Conservation (phyloP, 2,888 invertebrate genomes). For the Myopa testacea region DNA sequence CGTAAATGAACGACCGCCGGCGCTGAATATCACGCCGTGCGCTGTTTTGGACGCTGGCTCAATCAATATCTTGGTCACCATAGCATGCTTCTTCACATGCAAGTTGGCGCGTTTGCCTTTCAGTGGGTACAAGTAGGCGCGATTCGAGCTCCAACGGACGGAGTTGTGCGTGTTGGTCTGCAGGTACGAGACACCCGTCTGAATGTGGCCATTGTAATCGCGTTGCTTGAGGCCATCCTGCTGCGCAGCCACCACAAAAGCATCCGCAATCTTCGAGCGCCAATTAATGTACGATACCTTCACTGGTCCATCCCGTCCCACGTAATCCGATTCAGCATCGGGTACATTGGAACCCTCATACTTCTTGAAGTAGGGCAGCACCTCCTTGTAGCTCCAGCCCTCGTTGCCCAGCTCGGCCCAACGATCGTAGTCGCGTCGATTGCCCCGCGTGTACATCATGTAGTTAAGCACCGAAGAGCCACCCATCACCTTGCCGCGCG, state of each 20-base stretch:
- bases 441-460: conserved; percentile 83
- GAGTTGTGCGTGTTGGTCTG: conserved; percentile 74
- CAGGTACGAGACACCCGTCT: conserved; percentile 73
- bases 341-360: conserved; percentile 77
- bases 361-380: conserved; percentile 82
- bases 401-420: conserved; percentile 80
- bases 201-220: conserved; percentile 76
- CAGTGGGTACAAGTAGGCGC: conserved; percentile 73
- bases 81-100: conserved; percentile 70
- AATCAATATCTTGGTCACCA: conserved; percentile 72
- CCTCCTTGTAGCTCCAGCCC: conserved; percentile 80
- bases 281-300: conserved; percentile 71
- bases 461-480: conserved; percentile 84
- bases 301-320: conserved; percentile 71
- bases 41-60: conserved; percentile 69
- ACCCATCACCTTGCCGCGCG: conserved; percentile 84
- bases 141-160: conserved; percentile 72
- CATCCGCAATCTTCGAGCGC: conserved; percentile 71
- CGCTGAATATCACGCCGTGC: conserved; percentile 72
- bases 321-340: conserved; percentile 66
- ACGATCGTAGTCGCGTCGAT: conserved; percentile 77
- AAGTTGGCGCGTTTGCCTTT: conserved; percentile 70
- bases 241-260: conserved; percentile 74
- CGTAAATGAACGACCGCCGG: conserved; percentile 66
- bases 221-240: conserved; percentile 73